A percentile compares a stretch with the other conserved stretches of the same genome.
phyloP scores from a whole-genome alignment of 2,797 vertebrate species.

The Periparus ater region DNA sequence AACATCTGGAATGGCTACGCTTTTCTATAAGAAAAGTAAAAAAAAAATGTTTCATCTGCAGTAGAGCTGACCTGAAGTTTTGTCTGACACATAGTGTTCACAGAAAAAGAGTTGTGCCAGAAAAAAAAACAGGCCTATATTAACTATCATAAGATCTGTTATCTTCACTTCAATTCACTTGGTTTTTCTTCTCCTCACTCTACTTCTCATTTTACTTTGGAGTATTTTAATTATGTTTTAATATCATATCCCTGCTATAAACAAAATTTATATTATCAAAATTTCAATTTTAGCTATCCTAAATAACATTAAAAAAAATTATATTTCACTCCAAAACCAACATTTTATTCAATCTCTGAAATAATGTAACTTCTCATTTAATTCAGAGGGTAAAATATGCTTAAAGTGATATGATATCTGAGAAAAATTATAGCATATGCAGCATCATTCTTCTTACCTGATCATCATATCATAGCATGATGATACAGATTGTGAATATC shows the following conservation, averaged over 20 bases:
- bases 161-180: background rate
- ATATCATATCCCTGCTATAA: background rate
- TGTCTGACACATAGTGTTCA: background rate
- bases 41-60: background rate
- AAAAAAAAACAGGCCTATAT: background rate
- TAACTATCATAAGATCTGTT: background rate
- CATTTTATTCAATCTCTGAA: background rate
- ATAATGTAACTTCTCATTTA: background rate
- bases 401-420: background rate
- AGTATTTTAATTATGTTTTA: background rate
- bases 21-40: background rate
- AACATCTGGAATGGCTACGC: background rate
- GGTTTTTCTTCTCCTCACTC: background rate
- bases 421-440: background rate
- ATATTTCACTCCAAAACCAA: background rate
- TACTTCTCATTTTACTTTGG: background rate
- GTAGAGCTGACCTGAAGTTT: background rate
- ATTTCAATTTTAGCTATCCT: background rate
- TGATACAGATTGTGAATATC: background rate
- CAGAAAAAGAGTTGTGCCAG: background rate
- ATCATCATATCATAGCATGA: background rate
- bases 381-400: background rate
- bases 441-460: background rate
- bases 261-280: background rate
- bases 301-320: background rate